phyloP scores from a whole-genome alignment of 2,113 vertebrate genomes.

The Dendrocopos noguchii region DNA sequence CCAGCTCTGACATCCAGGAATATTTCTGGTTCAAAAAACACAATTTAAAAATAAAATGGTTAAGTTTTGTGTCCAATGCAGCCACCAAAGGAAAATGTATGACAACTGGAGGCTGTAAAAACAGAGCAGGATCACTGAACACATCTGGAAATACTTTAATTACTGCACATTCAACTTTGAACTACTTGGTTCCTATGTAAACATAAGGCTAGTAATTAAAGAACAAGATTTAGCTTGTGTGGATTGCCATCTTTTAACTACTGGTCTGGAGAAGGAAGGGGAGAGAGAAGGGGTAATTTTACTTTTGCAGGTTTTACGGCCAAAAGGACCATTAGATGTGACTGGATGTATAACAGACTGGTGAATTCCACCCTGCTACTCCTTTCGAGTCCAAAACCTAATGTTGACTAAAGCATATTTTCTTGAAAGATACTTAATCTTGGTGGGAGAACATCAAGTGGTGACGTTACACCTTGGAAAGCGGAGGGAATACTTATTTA shows the following conservation, averaged over 20 bases:
- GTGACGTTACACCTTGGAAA: background rate
- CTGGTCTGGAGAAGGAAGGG: conserved; percentile 4
- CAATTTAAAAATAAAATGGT: background rate
- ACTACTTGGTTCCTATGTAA: conserved; percentile 42
- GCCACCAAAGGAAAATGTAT: conserved; percentile 5
- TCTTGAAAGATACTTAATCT: background rate
- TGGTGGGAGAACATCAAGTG: background rate
- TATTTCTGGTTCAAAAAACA: conserved; percentile 9
- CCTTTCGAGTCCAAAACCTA: background rate
- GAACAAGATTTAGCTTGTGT: background rate
- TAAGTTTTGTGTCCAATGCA: background rate
- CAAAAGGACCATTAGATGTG: background rate
- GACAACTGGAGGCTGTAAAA: conserved; percentile 54
- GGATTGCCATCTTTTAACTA: conserved; percentile 33
- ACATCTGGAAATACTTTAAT: conserved; percentile 66
- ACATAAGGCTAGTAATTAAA: conserved; percentile 46
- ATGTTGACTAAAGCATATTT: background rate
- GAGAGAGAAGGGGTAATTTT: background rate
- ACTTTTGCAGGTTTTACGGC: background rate
- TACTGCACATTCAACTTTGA: conserved; percentile 31
- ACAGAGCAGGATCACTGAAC: conserved; percentile 29
- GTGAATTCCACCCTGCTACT: background rate
- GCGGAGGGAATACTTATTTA: background rate
- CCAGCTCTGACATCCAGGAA: background rate
- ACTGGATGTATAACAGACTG: background rate